Conservation (phyloP, 2,113 vertebrate species). For the Cololabis saira region DNA sequence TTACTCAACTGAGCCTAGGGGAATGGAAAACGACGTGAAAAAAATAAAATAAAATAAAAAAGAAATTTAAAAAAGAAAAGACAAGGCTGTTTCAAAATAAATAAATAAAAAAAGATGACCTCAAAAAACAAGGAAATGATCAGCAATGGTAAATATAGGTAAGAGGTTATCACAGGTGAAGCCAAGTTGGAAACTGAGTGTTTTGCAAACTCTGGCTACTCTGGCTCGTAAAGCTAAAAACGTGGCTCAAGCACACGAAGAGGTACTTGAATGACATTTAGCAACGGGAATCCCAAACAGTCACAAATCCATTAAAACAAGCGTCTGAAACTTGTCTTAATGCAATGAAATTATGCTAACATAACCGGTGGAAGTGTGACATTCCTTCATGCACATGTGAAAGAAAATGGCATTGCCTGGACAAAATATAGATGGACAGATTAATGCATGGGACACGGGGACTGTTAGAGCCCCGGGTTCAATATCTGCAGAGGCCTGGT, state of each 20-base stretch:
- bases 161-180: conserved; percentile 66
- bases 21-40: conserved; percentile 85
- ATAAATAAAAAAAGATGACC: conserved; percentile 62
- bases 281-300: conserved; percentile 55
- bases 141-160: conserved; percentile 71
- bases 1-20: conserved; percentile 99
- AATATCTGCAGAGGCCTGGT: neutral
- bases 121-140: conserved; percentile 76
- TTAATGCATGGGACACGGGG: conserved; percentile 40
- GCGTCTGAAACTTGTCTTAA: conserved; percentile 68
- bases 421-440: conserved; percentile 48
- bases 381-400: conserved; percentile 66
- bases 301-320: conserved; percentile 68
- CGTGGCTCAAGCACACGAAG: conserved; percentile 53
- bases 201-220: too few relatives aligned
- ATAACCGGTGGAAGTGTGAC: conserved; percentile 61
- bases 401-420: conserved; percentile 43
- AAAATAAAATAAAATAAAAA: conserved; percentile 57
- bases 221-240: neutral
- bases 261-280: conserved; percentile 46
- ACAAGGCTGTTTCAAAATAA: conserved; percentile 50
- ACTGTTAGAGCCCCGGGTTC: conserved; percentile 2
- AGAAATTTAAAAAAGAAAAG: conserved; percentile 48
- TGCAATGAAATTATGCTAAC: conserved; percentile 54
- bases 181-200: conserved; percentile 36